Evolutionary conservation across 2,113 vertebrate genomes (phyloP).

Genomic region (Sitta europaea): DNA sequence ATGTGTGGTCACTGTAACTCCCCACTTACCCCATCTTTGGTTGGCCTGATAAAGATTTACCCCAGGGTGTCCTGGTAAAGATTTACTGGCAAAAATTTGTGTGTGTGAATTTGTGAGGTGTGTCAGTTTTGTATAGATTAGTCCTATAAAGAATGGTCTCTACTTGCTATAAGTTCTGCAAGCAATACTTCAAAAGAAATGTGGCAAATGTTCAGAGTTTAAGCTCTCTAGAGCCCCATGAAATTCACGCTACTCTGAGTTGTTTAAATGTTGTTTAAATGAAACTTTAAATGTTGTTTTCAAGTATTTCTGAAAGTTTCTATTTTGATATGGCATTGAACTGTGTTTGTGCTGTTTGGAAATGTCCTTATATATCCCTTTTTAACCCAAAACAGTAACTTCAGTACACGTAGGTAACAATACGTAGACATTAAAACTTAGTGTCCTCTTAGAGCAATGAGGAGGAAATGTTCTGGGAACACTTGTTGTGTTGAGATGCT

Average conservation of each 20-base stretch:
- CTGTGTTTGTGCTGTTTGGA: neutral
- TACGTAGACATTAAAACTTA: neutral
- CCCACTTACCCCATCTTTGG: neutral
- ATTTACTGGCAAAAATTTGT: neutral
- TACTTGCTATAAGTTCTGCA: neutral
- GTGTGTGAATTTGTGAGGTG: neutral
- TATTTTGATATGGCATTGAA: neutral
- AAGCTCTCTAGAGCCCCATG: neutral
- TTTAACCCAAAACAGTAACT: neutral
- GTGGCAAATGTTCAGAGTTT: neutral
- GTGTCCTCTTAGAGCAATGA: neutral
- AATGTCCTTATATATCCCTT: neutral
- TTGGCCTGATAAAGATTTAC: too few relatives aligned
- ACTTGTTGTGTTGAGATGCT: neutral
- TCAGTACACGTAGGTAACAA: neutral
- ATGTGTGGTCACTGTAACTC: neutral
- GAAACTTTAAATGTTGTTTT: neutral
- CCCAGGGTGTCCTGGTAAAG: neutral
- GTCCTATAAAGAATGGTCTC: neutral
- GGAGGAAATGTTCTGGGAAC: conserved; percentile 49
- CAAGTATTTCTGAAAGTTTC: neutral
- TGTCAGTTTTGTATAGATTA: neutral
- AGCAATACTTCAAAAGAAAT: neutral
- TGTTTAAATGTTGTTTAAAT: too few relatives aligned
- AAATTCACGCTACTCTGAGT: neutral